phyloP scores from a whole-genome alignment of 2,113 vertebrate species.

The Ramphastos sulfuratus region DNA sequence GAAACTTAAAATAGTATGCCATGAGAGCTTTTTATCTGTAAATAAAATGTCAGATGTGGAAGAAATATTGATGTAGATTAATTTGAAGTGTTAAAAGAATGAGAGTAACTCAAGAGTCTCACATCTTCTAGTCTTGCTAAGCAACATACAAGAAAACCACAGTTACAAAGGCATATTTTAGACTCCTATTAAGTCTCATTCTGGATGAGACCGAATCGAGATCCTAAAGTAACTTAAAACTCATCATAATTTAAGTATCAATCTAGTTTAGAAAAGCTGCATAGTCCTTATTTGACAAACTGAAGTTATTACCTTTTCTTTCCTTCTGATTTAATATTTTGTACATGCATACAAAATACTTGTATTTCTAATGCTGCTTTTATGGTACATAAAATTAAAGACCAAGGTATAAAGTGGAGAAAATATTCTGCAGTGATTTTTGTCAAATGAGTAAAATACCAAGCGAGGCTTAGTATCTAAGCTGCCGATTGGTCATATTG shows the following conservation, averaged over 20 bases:
- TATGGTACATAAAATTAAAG: background rate
- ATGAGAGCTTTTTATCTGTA: background rate
- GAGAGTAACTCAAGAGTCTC: background rate
- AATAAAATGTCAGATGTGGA: background rate
- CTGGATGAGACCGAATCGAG: background rate
- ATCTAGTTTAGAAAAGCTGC: background rate
- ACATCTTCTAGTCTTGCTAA: background rate
- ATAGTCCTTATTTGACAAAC: constrained; percentile 25
- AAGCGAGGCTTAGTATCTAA: background rate
- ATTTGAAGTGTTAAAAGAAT: background rate
- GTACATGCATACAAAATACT: background rate
- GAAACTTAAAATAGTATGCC: background rate
- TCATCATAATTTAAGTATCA: background rate
- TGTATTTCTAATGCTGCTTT: background rate
- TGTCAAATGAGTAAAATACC: background rate
- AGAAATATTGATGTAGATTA: background rate
- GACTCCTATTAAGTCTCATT: background rate
- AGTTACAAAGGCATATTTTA: background rate
- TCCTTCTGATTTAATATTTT: constrained; percentile 25
- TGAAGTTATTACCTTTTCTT: constrained; percentile 19
- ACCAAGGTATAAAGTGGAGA: background rate
- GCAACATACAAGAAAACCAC: background rate
- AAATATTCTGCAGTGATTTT: background rate
- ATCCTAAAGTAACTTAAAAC: background rate
- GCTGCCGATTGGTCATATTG: background rate